Conservation (phyloP, 1,140 invertebrate species). For the Penaeus chinensis region DNA sequence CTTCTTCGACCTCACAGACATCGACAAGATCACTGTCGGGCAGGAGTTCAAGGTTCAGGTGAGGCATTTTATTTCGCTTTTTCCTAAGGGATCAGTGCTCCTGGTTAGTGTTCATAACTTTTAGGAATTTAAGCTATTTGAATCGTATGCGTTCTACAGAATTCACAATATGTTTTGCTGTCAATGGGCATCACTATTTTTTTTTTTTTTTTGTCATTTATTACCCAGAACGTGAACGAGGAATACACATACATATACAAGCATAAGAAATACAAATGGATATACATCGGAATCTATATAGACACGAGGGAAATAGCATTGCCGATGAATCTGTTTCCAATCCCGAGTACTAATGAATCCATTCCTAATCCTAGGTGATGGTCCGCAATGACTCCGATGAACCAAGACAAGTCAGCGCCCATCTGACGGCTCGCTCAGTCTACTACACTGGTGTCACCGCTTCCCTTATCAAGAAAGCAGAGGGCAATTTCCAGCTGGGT, state of each 20-base stretch:
- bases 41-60: slow-evolving; percentile 77
- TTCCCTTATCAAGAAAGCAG: slow-evolving; percentile 77
- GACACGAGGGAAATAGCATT: background rate
- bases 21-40: slow-evolving; percentile 78
- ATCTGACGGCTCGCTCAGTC: slow-evolving; percentile 77
- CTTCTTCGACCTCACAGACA: slow-evolving; percentile 76
- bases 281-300: too few species aligned
- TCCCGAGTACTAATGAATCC: background rate
- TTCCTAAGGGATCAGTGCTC: too few species aligned
- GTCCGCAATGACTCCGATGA: slow-evolving; percentile 74
- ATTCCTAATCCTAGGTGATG: slow-evolving; percentile 45
- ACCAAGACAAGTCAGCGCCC: slow-evolving; percentile 75
- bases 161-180: too few species aligned
- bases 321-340: background rate
- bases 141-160: background rate
- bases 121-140: background rate
- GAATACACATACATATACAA: too few species aligned
- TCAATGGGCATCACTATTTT: background rate
- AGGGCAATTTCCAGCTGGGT: slow-evolving; percentile 74
- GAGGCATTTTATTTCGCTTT: slow-evolving; percentile 31
- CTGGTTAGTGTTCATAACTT: background rate
- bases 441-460: slow-evolving; percentile 82
- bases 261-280: too few species aligned
- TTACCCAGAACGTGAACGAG: too few species aligned
- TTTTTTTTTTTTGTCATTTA: background rate